Evolutionary conservation across 2,888 invertebrate genomes (phyloP).

Genomic region (Branchipolynoe longqiensis): DNA sequence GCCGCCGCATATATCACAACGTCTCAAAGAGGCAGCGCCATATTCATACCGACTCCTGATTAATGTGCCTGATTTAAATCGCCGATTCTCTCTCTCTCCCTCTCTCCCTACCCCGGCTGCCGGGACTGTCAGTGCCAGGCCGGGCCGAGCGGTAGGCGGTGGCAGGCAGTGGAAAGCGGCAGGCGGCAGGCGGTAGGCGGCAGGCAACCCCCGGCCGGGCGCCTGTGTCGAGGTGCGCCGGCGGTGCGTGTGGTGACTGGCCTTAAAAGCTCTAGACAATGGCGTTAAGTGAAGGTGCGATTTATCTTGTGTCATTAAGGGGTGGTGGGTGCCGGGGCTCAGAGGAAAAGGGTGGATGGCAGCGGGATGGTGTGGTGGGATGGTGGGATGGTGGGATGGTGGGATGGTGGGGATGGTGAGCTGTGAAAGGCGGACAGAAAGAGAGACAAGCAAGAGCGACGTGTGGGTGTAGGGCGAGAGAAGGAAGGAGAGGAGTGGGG

Average conservation of each 20-base stretch:
- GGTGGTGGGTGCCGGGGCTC: not conserved
- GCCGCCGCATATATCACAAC: conserved; percentile 45
- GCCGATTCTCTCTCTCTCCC: conserved; percentile 42
- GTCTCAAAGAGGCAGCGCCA: conserved; percentile 52
- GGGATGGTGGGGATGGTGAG: too few relatives aligned
- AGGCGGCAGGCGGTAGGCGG: too few relatives aligned
- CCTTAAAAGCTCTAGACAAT: conserved; percentile 50
- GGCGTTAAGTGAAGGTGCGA: conserved; percentile 54
- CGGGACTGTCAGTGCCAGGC: not conserved
- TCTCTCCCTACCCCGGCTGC: not conserved
- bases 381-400: not conserved
- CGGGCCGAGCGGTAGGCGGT: too few relatives aligned
- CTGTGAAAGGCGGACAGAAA: too few relatives aligned
- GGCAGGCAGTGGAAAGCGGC: too few relatives aligned
- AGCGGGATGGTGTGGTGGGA: not conserved
- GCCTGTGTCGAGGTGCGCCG: too few relatives aligned
- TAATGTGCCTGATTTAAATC: conserved; percentile 52
- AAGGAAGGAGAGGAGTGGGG: too few relatives aligned
- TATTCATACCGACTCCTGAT: conserved; percentile 42
- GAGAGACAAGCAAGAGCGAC: too few relatives aligned
- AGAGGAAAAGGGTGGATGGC: not conserved
- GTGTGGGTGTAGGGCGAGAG: too few relatives aligned
- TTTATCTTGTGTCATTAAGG: conserved; percentile 57
- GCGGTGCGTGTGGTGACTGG: too few relatives aligned
- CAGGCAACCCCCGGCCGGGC: too few relatives aligned